These are phyloP conservation scores for Teleogryllus oceanicus DNA, from an alignment of 2,888 invertebrate species.

Conservation along the genomic window DNA sequence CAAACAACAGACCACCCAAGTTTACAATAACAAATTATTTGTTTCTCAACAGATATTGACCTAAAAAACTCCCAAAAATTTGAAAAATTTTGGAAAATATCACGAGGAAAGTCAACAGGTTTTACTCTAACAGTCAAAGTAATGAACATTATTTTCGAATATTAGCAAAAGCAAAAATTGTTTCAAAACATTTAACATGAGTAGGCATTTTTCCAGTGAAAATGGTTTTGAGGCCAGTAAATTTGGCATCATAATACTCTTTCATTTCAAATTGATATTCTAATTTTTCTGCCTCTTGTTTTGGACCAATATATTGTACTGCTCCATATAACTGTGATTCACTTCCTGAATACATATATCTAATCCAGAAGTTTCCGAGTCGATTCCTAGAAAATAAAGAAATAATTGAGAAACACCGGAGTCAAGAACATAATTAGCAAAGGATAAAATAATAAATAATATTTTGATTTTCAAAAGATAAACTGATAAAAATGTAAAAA, in stretches of 20 bases:
- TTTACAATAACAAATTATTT: too few relatives aligned
- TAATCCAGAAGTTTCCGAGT: neutral
- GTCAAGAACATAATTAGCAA: too few relatives aligned
- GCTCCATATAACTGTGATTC: conserved; percentile 7
- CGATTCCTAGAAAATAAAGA: neutral
- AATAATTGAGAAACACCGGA: too few relatives aligned
- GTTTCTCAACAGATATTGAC: too few relatives aligned
- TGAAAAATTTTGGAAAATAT: too few relatives aligned
- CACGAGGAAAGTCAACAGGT: neutral
- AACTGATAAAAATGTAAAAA: too few relatives aligned
- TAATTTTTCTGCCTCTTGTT: neutral
- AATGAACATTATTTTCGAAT: neutral
- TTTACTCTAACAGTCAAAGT: neutral
- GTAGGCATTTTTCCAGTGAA: neutral
- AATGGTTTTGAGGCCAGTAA: neutral
- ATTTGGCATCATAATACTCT: neutral
- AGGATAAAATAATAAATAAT: too few relatives aligned
- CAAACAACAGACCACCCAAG: too few relatives aligned
- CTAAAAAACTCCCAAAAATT: too few relatives aligned
- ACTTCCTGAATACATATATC: neutral
- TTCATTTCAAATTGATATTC: conserved; percentile 1
- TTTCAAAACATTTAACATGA: neutral
- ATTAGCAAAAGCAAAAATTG: neutral
- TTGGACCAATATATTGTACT: neutral
- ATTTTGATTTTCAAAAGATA: too few relatives aligned